Evolutionary conservation across 2,888 invertebrate genomes (phyloP).

Genomic region (Melanchra persicariae): DNA sequence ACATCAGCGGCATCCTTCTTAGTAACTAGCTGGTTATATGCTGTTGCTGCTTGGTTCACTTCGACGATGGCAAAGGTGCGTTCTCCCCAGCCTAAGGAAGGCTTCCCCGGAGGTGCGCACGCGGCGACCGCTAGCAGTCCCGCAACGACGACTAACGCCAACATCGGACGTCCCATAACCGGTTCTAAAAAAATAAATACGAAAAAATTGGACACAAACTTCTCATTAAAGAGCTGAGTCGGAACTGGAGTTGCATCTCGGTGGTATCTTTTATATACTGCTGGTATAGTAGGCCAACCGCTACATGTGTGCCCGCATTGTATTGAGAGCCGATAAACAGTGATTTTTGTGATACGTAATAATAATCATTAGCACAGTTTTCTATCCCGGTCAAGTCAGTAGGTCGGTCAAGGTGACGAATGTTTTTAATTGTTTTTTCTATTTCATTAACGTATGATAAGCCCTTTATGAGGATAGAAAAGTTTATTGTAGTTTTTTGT

Average conservation of each 20-base stretch:
- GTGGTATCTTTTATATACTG: conserved; percentile 87
- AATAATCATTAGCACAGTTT: conserved; percentile 88
- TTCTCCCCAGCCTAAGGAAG: conserved; percentile 87
- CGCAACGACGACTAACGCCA: conserved; percentile 78
- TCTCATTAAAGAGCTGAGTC: conserved; percentile 80
- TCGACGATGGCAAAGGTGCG: conserved; percentile 87
- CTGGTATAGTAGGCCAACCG: conserved; percentile 88
- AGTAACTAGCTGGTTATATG: conserved; percentile 87
- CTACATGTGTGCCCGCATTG: conserved; percentile 83
- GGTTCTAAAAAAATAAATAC: conserved; percentile 84
- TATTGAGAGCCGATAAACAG: conserved; percentile 75
- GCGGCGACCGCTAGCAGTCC: conserved; percentile 71
- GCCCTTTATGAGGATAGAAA: conserved; percentile 61
- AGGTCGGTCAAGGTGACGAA: conserved; percentile 85
- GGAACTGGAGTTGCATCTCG: conserved; percentile 82
- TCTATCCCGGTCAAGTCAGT: conserved; percentile 83
- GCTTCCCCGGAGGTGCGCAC: conserved; percentile 85
- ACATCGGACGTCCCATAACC: conserved; percentile 80
- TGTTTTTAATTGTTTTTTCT: conserved; percentile 77
- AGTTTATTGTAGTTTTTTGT: background rate
- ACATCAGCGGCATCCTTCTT: conserved; percentile 85
- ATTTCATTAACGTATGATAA: conserved; percentile 45
- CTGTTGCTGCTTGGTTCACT: conserved; percentile 88
- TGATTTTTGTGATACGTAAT: conserved; percentile 85
- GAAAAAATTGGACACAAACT: conserved; percentile 76